Base-by-base conservation (phyloP, 2,113 vertebrate species). In the Semnornis frantzii region DNA sequence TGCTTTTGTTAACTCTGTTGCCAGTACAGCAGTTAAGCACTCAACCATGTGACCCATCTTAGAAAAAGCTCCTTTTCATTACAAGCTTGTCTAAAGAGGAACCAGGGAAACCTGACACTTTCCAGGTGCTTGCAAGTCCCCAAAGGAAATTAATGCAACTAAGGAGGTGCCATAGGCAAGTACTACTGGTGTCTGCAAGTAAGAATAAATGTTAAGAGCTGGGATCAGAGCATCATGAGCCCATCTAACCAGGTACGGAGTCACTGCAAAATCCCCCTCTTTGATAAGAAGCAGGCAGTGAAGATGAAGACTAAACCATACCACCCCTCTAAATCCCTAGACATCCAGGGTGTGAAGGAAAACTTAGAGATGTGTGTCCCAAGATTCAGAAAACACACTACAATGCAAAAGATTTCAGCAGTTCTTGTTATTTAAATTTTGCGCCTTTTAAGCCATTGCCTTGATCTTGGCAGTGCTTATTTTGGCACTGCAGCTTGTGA, bases 371-470 rank as follows among this genome's bases (percentile, higher is more conserved):
- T 2, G 3, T 85, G 68, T 80, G 69, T 78, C 54, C 58, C 0
- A 0, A 77, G 42, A 63, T 65, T 48, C 64, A 58, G 33, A 83
- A 69, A 92, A 91, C 87, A 91, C 72, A 92, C 62, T 89, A 91
- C 48, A 94, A 90, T 91, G 76, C 85, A 94, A 86, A 92, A 87
- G 30, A 69, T 37, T 69, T 68, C 90, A 95, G 44, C 44, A 93
- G 48, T 81, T 91, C 55, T 85, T 79, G 10, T 42, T 85, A 85
- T 68, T 85, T 13, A 74, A 83, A 81, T 72, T 72, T 65, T 81
- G 85, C 64, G 37, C 91, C 90, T 91, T 91, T 85, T 83, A 97
- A 96, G 87, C 93, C 93, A 94, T 91, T 90, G 89, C 91, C 87
- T 94, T 95, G 91, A 87, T 95, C 87, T 68, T 95, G 95, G 82